Evolutionary conservation across 2,888 invertebrate genomes (phyloP).

Genomic region (Diaprepes abbreviatus): DNA sequence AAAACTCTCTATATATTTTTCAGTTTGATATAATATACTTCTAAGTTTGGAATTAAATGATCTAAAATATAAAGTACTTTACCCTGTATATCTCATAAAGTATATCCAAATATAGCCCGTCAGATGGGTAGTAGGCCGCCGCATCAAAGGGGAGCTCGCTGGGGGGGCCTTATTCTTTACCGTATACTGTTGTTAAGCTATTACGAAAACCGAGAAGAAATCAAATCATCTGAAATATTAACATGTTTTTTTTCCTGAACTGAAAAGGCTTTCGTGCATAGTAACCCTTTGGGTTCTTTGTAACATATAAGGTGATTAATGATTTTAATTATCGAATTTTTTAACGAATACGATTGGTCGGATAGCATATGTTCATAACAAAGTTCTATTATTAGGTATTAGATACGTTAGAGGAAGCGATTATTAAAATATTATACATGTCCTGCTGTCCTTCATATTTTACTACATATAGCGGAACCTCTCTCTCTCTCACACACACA

Average conservation of each 20-base stretch:
- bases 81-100: neutral
- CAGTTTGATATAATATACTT: no score
- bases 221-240: conserved; percentile 14
- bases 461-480: no score
- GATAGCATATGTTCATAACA: conserved; percentile 10
- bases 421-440: no score
- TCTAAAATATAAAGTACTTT: no score
- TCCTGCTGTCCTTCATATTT: no score
- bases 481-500: no score
- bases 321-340: conserved; percentile 18
- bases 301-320: conserved; percentile 24
- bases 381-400: no score
- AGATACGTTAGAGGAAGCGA: no score
- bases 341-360: conserved; percentile 3
- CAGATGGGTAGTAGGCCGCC: neutral
- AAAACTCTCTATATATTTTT: no score
- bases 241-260: neutral
- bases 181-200: neutral
- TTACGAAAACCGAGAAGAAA: conserved; percentile 17
- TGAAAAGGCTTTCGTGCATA: neutral
- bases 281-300: conserved; percentile 23
- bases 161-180: conserved; percentile 12
- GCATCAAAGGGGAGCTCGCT: neutral
- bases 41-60: no score
- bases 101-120: neutral